A percentile compares a stretch with the other conserved stretches of the same genome.
Conservation (phyloP, 2,888 invertebrate genomes). For the Agelastica alni region DNA sequence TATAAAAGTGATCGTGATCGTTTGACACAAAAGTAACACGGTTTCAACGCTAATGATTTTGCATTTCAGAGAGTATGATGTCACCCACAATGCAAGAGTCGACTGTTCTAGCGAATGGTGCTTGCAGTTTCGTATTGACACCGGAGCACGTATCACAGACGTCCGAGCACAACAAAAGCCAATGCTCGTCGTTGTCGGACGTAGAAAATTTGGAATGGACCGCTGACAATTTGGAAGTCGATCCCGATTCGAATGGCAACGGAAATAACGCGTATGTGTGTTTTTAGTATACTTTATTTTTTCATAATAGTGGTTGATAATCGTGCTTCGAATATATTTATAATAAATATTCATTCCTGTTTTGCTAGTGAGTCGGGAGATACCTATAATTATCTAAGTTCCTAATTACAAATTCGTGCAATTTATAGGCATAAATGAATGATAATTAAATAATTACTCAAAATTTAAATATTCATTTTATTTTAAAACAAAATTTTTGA, state of each 20-base stretch:
- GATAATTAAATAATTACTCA: too few relatives aligned
- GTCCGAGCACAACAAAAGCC: conserved; percentile 50
- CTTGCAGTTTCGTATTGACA: conserved; percentile 31
- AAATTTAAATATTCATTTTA: too few relatives aligned
- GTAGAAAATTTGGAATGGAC: conserved; percentile 83
- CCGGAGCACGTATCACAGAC: conserved; percentile 26
- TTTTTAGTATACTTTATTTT: conserved; percentile 2
- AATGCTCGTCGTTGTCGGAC: conserved; percentile 68
- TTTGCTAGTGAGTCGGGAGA: too few relatives aligned
- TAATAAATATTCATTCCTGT: too few relatives aligned
- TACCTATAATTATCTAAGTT: too few relatives aligned
- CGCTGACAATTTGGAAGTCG: conserved; percentile 60
- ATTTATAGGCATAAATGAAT: too few relatives aligned
- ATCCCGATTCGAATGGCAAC: conserved; percentile 51
- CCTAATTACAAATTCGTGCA: too few relatives aligned
- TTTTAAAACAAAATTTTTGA: too few relatives aligned
- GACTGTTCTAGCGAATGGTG: conserved; percentile 29
- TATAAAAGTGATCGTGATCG: too few relatives aligned
- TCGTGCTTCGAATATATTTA: too few relatives aligned
- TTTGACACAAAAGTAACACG: too few relatives aligned
- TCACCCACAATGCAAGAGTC: conserved; percentile 34
- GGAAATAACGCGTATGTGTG: conserved; percentile 27
- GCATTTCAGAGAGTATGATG: conserved; percentile 34
- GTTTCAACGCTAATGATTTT: not conserved
- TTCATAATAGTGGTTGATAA: too few relatives aligned